phyloP scores from a whole-genome alignment of 2,113 vertebrate genomes.

The Phyllopteryx taeniolatus region DNA sequence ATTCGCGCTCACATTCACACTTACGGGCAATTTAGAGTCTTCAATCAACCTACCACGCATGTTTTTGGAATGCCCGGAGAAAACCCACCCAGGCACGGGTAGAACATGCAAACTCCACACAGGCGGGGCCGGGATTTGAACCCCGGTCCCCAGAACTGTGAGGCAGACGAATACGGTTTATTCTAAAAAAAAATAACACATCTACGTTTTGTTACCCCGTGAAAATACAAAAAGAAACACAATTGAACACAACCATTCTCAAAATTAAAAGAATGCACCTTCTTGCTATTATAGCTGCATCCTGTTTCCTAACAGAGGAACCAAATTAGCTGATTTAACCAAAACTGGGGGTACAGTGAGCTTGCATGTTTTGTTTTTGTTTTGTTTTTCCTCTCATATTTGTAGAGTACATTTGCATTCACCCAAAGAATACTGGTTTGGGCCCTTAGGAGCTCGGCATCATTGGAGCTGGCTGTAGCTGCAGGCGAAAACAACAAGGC shows the following conservation, averaged over 20 bases:
- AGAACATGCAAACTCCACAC: too few relatives aligned
- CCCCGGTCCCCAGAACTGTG: too few relatives aligned
- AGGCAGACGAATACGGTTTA: too few relatives aligned
- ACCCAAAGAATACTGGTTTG: constrained; percentile 42
- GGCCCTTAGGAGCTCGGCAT: constrained; percentile 50
- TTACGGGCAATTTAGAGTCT: too few relatives aligned
- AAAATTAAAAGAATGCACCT: constrained; percentile 15
- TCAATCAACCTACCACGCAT: too few relatives aligned
- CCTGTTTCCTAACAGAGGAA: constrained; percentile 23
- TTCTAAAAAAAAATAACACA: too few relatives aligned
- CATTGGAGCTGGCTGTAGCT: constrained; percentile 63
- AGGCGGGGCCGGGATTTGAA: too few relatives aligned
- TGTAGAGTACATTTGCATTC: constrained; percentile 59
- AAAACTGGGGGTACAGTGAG: constrained; percentile 37
- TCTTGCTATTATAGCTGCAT: not conserved
- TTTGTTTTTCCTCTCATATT: constrained; percentile 32
- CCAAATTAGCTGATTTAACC: constrained; percentile 52
- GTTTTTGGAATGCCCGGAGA: too few relatives aligned
- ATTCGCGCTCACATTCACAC: too few relatives aligned
- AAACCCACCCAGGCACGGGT: too few relatives aligned
- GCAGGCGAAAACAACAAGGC: constrained; percentile 64
- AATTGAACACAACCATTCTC: not conserved
- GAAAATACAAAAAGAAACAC: not conserved
- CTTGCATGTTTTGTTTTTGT: constrained; percentile 38
- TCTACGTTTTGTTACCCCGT: too few relatives aligned